These are phyloP conservation scores for Tachina grossa DNA, from an alignment of 2,888 invertebrate species.

Conservation along the genomic window DNA sequence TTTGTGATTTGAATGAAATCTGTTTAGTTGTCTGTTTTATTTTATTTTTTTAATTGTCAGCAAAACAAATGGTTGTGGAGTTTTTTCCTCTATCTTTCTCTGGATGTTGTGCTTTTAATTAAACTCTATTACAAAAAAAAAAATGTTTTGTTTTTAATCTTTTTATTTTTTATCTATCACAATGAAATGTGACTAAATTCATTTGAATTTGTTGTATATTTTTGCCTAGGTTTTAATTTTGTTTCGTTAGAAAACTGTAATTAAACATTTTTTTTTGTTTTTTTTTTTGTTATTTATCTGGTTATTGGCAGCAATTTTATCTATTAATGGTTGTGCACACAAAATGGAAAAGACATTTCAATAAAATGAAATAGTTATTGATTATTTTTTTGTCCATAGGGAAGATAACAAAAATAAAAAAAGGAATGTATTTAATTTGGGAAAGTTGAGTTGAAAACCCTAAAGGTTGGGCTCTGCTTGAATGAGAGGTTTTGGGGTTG, in stretches of 20 bases:
- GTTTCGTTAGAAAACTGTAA: constrained; percentile 43
- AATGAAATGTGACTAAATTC: constrained; percentile 42
- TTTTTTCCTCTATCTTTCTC: constrained; percentile 17
- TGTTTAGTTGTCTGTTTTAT: neutral
- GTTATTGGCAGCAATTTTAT: constrained; percentile 47
- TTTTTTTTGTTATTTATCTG: constrained; percentile 2
- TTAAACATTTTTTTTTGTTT: constrained; percentile 34
- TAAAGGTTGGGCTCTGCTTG: no score
- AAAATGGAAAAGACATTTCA: constrained; percentile 46
- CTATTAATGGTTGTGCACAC: constrained; percentile 11
- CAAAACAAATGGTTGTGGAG: constrained; percentile 9
- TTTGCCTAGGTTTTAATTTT: constrained; percentile 30
- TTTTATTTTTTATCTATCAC: constrained; percentile 21
- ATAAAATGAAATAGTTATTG: constrained; percentile 64
- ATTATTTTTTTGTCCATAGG: constrained; percentile 10
- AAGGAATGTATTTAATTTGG: neutral
- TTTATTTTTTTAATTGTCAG: neutral
- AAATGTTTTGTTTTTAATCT: constrained; percentile 7
- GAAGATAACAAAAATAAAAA: neutral
- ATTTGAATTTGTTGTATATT: constrained; percentile 37
- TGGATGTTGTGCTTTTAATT: constrained; percentile 45
- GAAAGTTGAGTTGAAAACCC: neutral
- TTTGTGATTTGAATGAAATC: neutral
- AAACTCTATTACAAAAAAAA: constrained; percentile 36
- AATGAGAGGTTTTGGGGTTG: no score